Base-by-base conservation (phyloP, 2,888 invertebrate species). In the Apamea epomidion region DNA sequence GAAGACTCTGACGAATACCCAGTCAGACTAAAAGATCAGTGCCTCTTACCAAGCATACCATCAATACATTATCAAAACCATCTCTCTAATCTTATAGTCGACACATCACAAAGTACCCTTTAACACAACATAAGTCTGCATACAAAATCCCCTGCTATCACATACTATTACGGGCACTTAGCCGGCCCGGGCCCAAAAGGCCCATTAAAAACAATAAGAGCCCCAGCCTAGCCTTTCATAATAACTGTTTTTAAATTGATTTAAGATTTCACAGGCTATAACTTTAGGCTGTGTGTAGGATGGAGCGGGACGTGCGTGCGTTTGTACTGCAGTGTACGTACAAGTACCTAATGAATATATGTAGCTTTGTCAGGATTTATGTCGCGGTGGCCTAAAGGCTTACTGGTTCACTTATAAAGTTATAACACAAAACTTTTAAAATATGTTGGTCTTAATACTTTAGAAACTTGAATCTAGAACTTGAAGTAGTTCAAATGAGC, bases 201-300 rank as follows among this genome's bases (percentile, higher is more conserved):
- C 85, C 90, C 88, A 92, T 92, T 91, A 92, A 91, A 92, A 92
- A 90, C 91, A 92, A 92, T 92, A 92, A 91, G 85, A 88, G 86
- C 74, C 78, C 48, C 29, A 82, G 80, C 76, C 81, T 80, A 85
- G 74, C 83, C 77, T 77, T 86, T 78, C 84, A 81, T 94, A 94
- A 94, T 94, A 92, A 92, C 94, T 91, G 93, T 91, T 92, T 93
- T 94, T 92, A 94, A 94, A 94, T 94, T 93, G 93, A 94, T 94
- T 94, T 94, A 92, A 94, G 92, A 94, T 94, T 94, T 94, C 94
- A 94, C 94, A 94, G 93, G 84, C 92, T 88, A 93, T 94, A 91
- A 92, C 87, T 92, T 91, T 91, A 87, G 82, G 86, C 77, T 74
- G 83, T 77, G 84, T 83, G 81, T 87, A 84, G 78, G 82, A 6